Evolutionary conservation across 2,113 vertebrate genomes (phyloP).

Genomic region (Miniopterus natalensis): DNA sequence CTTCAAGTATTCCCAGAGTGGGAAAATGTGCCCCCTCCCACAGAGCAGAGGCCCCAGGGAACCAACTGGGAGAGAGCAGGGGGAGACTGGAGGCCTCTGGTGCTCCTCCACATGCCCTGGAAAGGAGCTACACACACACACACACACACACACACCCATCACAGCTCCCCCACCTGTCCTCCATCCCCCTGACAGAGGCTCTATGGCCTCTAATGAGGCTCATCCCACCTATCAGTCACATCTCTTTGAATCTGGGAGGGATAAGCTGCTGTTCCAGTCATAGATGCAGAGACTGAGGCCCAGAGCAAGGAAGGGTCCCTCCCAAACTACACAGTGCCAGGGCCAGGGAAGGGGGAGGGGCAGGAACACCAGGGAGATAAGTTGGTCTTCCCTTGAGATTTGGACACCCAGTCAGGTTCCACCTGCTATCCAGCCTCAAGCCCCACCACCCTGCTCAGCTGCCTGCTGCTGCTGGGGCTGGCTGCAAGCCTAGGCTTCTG

Average conservation of each 20-base stretch:
- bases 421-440: not conserved
- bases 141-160: not conserved
- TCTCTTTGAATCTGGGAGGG: not conserved
- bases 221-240: not conserved
- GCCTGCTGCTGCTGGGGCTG: slow-evolving; percentile 89
- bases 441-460: slow-evolving; percentile 88
- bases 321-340: too few species aligned
- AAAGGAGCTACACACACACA: not conserved
- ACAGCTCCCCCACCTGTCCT: not conserved
- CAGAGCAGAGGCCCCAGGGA: not conserved
- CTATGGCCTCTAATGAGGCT: not conserved
- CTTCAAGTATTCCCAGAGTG: not conserved
- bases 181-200: not conserved
- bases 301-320: not conserved
- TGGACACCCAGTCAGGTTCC: not conserved
- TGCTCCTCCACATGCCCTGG: not conserved
- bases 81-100: not conserved
- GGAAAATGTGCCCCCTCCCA: too few species aligned
- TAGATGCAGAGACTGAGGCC: not conserved
- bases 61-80: not conserved
- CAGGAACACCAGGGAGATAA: not conserved
- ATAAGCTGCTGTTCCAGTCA: not conserved
- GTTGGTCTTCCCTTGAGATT: not conserved
- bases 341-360: too few species aligned
- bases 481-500: slow-evolving; percentile 76